Evolutionary conservation across 2,888 invertebrate species (phyloP).

Genomic region (Lasioglossum calceatum): DNA sequence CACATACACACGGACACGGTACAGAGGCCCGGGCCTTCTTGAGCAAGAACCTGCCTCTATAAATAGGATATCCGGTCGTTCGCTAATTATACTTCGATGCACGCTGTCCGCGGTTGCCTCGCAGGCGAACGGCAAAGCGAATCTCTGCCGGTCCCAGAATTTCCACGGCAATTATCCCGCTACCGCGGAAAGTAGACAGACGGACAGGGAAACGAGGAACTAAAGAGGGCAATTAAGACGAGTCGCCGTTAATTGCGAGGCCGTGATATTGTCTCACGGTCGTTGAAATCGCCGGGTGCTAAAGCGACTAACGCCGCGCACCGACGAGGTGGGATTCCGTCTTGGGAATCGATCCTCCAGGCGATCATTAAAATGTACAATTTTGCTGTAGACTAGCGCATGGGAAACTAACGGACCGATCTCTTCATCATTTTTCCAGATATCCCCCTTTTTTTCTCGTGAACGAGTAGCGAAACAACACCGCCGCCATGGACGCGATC

Average conservation of each 20-base stretch:
- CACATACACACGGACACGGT: conserved; percentile 40
- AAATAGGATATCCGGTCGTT: conserved; percentile 77
- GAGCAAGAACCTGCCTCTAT: conserved; percentile 69
- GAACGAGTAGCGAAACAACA: conserved; percentile 84
- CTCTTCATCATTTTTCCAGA: conserved; percentile 29
- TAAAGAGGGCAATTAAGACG: conserved; percentile 20
- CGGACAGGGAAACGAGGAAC: too few relatives aligned
- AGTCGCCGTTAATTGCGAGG: conserved; percentile 30
- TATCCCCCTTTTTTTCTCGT: conserved; percentile 66
- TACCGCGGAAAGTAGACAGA: background rate
- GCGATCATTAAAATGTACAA: conserved; percentile 38
- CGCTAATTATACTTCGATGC: conserved; percentile 82
- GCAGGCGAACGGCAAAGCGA: conserved; percentile 38
- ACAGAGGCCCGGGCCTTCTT: conserved; percentile 65
- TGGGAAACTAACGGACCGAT: conserved; percentile 3
- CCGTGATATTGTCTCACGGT: conserved; percentile 43
- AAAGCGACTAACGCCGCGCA: background rate
- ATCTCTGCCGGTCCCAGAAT: conserved; percentile 35
- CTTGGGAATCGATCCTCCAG: conserved; percentile 41
- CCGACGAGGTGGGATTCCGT: background rate
- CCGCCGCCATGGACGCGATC: conserved; percentile 99
- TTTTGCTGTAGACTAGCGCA: conserved; percentile 8
- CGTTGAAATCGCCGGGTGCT: conserved; percentile 34
- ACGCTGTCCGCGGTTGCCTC: conserved; percentile 39
- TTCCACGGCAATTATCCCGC: conserved; percentile 47